Evolutionary conservation across 1,140 invertebrate species (phyloP).

Genomic region (Amphibalanus amphitrite): DNA sequence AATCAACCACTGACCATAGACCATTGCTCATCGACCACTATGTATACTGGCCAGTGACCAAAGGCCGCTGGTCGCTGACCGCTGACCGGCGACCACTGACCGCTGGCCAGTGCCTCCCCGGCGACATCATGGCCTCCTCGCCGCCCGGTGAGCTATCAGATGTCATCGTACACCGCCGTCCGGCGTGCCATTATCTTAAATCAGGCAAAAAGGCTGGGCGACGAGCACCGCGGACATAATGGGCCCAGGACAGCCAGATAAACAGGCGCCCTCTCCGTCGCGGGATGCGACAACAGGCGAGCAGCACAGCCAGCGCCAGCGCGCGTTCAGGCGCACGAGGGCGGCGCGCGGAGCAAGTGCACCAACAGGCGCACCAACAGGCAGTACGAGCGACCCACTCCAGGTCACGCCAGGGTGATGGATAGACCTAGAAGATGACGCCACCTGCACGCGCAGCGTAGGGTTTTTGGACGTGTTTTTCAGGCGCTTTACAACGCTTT

Average conservation of each 20-base stretch:
- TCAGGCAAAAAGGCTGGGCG: neutral
- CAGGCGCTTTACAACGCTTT: neutral
- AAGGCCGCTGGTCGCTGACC: too few species aligned
- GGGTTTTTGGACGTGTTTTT: neutral
- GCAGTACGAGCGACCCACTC: too few species aligned
- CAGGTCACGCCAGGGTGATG: neutral
- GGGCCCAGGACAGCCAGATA: neutral
- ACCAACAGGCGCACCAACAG: too few species aligned
- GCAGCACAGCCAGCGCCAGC: neutral
- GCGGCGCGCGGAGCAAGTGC: too few species aligned
- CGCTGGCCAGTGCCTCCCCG: too few species aligned
- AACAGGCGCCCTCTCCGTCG: neutral
- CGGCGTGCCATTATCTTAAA: neutral
- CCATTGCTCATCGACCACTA: too few species aligned
- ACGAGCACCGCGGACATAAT: neutral
- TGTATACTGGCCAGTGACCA: too few species aligned
- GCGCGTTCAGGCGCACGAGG: neutral
- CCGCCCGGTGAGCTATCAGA: neutral
- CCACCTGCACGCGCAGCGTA: neutral
- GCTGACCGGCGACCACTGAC: too few species aligned
- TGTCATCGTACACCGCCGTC: neutral
- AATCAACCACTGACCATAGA: too few species aligned
- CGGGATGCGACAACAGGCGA: too few species aligned
- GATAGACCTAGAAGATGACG: neutral
- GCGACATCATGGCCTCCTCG: too few species aligned